Conservation (phyloP, 2,113 vertebrate species). For the Saguinus midas region DNA sequence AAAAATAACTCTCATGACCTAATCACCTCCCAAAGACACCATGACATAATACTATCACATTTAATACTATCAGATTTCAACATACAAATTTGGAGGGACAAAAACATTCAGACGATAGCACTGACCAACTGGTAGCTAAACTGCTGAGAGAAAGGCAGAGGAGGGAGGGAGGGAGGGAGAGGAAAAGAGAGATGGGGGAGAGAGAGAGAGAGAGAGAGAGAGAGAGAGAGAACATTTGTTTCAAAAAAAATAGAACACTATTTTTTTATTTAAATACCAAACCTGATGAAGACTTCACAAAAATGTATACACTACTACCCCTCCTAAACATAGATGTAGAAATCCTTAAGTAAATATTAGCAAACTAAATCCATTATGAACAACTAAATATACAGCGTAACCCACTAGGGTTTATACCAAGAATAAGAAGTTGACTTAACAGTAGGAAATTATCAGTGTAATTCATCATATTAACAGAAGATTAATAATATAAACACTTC, state of each 20-base stretch:
- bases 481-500: constrained; percentile 3
- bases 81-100: not conserved
- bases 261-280: not conserved
- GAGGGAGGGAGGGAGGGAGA: not conserved
- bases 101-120: not conserved
- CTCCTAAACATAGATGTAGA: not conserved
- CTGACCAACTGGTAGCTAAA: not conserved
- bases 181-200: too few relatives aligned
- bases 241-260: not conserved
- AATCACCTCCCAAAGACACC: not conserved
- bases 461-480: not conserved
- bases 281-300: not conserved
- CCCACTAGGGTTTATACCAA: not conserved
- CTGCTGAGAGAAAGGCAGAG: not conserved
- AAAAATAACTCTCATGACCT: not conserved
- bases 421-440: not conserved
- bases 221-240: not conserved
- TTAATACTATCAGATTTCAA: not conserved
- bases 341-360: not conserved
- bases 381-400: not conserved
- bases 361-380: not conserved
- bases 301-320: not conserved
- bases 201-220: not conserved
- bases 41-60: not conserved
- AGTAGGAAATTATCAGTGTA: not conserved